These are phyloP conservation scores for Pherbina coryleti DNA, from an alignment of 2,888 invertebrate species.

Conservation along the genomic window DNA sequence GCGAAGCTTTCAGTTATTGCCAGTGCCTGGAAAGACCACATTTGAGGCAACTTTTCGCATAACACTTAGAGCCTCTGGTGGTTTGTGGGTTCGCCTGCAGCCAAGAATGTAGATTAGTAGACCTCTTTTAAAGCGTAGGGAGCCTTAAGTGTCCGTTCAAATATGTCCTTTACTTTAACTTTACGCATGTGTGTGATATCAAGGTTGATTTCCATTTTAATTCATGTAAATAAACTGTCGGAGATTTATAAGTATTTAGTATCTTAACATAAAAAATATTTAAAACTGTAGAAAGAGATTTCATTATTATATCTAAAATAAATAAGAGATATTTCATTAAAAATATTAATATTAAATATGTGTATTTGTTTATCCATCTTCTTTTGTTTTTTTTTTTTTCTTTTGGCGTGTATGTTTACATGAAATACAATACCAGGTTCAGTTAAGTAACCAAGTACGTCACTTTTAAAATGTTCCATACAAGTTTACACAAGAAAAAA, in stretches of 20 bases:
- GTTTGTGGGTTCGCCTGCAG: conserved; percentile 72
- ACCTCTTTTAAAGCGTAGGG: too few relatives aligned
- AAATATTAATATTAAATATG: not conserved
- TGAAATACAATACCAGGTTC: not conserved
- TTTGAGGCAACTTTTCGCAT: conserved; percentile 71
- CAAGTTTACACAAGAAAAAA: too few relatives aligned
- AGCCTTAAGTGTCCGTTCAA: too few relatives aligned
- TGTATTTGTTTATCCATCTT: not conserved
- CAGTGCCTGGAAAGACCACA: conserved; percentile 71
- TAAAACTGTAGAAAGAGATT: not conserved
- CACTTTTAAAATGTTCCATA: too few relatives aligned
- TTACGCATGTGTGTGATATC: too few relatives aligned
- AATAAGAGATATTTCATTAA: not conserved
- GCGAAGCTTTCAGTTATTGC: conserved; percentile 70
- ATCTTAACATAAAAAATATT: too few relatives aligned
- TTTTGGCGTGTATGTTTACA: not conserved
- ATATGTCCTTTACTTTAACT: too few relatives aligned
- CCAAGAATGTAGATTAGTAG: conserved; percentile 49
- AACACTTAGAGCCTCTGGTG: conserved; percentile 73
- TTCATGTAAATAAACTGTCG: not conserved
- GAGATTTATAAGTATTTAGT: not conserved
- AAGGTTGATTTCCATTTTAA: not conserved
- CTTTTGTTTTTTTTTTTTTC: too few relatives aligned
- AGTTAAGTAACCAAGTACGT: too few relatives aligned
- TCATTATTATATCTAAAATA: not conserved